A percentile compares a stretch with the other conserved stretches of the same genome.
phyloP scores from a whole-genome alignment of 1,140 invertebrate genomes.

The Centruroides vittatus region DNA sequence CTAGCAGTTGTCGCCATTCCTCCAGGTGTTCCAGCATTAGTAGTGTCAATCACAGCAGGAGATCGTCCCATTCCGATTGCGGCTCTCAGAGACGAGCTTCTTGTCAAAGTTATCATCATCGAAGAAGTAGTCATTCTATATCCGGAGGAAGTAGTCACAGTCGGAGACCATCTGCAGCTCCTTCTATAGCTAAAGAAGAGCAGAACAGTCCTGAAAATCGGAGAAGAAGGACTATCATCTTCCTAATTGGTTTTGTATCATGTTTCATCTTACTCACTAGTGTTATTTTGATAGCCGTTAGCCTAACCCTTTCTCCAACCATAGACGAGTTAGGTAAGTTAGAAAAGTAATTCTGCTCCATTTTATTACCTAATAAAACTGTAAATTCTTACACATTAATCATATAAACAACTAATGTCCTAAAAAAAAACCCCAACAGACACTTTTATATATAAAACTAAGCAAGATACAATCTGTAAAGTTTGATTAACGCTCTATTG shows the following conservation, averaged over 20 bases:
- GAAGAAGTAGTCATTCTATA: not conserved
- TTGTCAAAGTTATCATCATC: not conserved
- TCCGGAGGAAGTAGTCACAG: not conserved
- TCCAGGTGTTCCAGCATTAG: slow-evolving; percentile 6
- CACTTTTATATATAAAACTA: too few species aligned
- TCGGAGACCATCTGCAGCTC: slow-evolving; percentile 2
- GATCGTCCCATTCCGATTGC: slow-evolving; percentile 5
- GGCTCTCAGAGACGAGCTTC: slow-evolving; percentile 4
- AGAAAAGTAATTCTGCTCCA: too few species aligned
- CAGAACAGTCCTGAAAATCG: not conserved
- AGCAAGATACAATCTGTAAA: too few species aligned
- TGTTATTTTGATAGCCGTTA: slow-evolving; percentile 67
- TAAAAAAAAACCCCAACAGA: too few species aligned
- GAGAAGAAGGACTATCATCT: slow-evolving; percentile 10
- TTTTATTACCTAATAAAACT: too few species aligned
- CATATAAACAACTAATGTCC: too few species aligned
- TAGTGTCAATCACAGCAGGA: slow-evolving; percentile 5
- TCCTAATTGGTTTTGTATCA: slow-evolving; percentile 24
- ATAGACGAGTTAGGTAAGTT: slow-evolving; percentile 83
- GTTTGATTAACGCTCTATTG: too few species aligned
- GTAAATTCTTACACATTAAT: too few species aligned
- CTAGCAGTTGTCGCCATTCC: slow-evolving; percentile 4
- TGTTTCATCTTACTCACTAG: slow-evolving; percentile 70
- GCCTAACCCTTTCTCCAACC: slow-evolving; percentile 70
- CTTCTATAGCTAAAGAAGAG: not conserved